Evolutionary conservation across 1,140 invertebrate genomes (phyloP).

Genomic region (Saxidomus purpurata): DNA sequence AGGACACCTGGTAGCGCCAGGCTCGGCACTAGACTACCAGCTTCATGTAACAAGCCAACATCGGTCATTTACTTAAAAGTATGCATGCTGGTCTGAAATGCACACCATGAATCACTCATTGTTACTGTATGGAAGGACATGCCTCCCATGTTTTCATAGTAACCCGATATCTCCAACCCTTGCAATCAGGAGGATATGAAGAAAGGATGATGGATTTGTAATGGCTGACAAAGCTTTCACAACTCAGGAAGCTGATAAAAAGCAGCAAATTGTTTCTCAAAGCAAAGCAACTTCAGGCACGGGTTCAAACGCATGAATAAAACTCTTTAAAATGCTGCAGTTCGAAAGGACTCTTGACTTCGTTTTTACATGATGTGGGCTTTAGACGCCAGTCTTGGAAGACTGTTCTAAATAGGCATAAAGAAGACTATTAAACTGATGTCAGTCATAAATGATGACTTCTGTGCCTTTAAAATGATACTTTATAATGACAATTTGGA

Average conservation of each 20-base stretch:
- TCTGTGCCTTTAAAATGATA: too few relatives aligned
- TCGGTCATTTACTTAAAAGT: conserved; percentile 17
- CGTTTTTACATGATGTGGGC: too few relatives aligned
- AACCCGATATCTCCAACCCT: conserved; percentile 10
- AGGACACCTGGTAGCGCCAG: background rate
- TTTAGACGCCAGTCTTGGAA: too few relatives aligned
- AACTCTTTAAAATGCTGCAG: too few relatives aligned
- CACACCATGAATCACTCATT: conserved; percentile 36
- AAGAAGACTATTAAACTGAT: too few relatives aligned
- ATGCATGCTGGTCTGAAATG: conserved; percentile 6
- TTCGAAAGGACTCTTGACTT: too few relatives aligned
- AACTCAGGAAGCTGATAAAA: background rate
- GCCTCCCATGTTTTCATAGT: conserved; percentile 30
- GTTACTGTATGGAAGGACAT: conserved; percentile 10
- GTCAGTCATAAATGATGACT: too few relatives aligned
- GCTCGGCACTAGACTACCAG: background rate
- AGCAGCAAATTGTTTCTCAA: background rate
- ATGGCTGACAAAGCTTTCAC: background rate
- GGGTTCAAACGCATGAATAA: too few relatives aligned
- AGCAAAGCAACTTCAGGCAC: background rate
- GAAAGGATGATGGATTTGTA: conserved; percentile 21
- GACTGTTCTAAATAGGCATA: too few relatives aligned
- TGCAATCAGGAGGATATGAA: background rate
- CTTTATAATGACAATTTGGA: too few relatives aligned
- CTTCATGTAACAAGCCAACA: background rate